phyloP scores from a whole-genome alignment of 2,113 vertebrate species.

The Pluvianellus socialis region DNA sequence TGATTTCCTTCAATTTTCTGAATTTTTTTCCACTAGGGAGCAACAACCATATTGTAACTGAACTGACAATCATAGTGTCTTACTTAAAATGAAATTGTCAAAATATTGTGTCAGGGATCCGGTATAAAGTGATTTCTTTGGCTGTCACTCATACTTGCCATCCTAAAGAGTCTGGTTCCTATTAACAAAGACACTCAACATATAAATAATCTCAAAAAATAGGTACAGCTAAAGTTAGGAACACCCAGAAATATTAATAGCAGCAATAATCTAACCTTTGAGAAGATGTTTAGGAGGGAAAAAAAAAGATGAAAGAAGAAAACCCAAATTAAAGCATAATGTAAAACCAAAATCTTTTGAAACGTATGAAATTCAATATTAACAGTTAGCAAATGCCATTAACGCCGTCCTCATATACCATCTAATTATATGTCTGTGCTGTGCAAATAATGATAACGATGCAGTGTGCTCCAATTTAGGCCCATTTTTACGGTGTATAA shows the following conservation, averaged over 20 bases:
- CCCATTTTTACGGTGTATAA: background rate
- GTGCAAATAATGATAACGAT: background rate
- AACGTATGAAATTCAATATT: background rate
- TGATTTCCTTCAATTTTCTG: constrained; percentile 39
- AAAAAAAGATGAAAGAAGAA: background rate
- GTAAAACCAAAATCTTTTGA: background rate
- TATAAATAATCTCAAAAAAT: background rate
- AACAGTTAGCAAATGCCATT: background rate
- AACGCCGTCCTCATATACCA: background rate
- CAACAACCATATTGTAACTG: constrained; percentile 50
- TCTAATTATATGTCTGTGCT: background rate
- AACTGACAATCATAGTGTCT: constrained; percentile 61
- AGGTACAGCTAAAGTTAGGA: background rate
- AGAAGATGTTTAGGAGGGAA: background rate
- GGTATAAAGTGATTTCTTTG: constrained; percentile 33
- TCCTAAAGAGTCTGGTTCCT: constrained; percentile 31
- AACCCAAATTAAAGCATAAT: background rate
- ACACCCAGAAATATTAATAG: background rate
- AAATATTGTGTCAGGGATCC: constrained; percentile 69
- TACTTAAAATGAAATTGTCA: constrained; percentile 58
- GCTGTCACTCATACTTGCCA: constrained; percentile 49
- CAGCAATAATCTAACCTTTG: background rate
- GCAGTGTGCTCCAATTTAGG: background rate
- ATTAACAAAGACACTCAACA: constrained; percentile 1
- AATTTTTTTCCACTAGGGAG: constrained; percentile 30